phyloP scores from a whole-genome alignment of 37 sponge, comb jelly and placozoan genomes.

The Lycopodina hypogea region DNA sequence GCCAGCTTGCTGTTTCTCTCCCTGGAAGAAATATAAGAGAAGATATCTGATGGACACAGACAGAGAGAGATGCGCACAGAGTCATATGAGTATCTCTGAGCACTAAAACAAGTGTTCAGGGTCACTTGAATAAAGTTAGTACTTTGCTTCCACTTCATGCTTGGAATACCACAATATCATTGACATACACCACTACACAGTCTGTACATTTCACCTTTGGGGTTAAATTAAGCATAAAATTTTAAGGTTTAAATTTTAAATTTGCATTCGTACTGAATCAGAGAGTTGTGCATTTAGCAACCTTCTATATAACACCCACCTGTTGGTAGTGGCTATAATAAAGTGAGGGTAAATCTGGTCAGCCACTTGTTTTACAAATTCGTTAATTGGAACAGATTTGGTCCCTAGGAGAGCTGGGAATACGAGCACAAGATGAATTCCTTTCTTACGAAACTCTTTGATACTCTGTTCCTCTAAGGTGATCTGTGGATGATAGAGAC shows the following conservation, averaged over 20 bases:
- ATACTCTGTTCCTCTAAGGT: background rate
- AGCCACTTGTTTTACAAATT: constrained; percentile 5
- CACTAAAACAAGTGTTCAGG: background rate
- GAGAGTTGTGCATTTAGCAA: too few species aligned
- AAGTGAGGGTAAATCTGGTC: background rate
- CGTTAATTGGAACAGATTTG: background rate
- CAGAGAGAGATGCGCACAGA: too few species aligned
- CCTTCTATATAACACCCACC: too few species aligned
- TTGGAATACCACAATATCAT: background rate
- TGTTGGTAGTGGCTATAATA: constrained; percentile 9
- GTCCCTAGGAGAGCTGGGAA: constrained; percentile 11
- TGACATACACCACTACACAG: too few species aligned
- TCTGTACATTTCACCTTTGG: too few species aligned
- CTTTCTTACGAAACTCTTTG: background rate
- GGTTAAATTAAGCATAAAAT: too few species aligned
- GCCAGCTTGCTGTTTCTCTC: background rate
- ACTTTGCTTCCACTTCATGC: background rate
- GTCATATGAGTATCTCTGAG: background rate
- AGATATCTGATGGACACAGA: background rate
- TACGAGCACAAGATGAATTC: background rate
- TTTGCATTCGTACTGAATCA: too few species aligned
- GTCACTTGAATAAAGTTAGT: background rate
- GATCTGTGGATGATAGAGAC: background rate
- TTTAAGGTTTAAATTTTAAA: too few species aligned
- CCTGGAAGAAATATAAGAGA: background rate